These are phyloP conservation scores for Ceratina japonica DNA, from an alignment of 1,140 invertebrate species.

Conservation along the genomic window DNA sequence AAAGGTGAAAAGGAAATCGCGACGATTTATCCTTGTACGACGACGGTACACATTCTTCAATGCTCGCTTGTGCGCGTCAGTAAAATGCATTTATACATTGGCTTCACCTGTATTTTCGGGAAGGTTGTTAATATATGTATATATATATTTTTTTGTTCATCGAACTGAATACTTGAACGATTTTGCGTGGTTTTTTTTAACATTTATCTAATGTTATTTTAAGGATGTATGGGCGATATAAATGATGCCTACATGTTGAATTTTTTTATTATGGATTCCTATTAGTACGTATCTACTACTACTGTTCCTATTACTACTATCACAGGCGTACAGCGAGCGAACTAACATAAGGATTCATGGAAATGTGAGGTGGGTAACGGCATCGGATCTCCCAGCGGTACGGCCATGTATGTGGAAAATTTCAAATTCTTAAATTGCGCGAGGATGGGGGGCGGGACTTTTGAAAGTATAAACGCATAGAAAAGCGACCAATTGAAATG, in stretches of 20 bases:
- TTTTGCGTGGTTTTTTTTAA: too few relatives aligned
- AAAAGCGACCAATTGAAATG: constrained; percentile 65
- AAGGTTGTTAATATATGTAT: too few relatives aligned
- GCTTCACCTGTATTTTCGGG: background rate
- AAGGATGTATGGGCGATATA: too few relatives aligned
- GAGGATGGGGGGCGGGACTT: constrained; percentile 25
- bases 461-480: constrained; percentile 53
- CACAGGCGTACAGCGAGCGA: background rate
- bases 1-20: constrained; percentile 35
- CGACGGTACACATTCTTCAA: background rate
- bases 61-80: background rate
- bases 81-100: background rate
- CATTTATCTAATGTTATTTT: too few relatives aligned
- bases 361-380: constrained; percentile 37
- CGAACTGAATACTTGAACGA: too few relatives aligned
- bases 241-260: too few relatives aligned
- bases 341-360: constrained; percentile 12
- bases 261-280: too few relatives aligned
- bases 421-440: constrained; percentile 68
- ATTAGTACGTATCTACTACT: too few relatives aligned
- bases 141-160: too few relatives aligned
- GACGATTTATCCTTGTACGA: constrained; percentile 14
- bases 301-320: too few relatives aligned
- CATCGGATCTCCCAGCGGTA: constrained; percentile 35
- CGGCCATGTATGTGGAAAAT: constrained; percentile 50